Base-by-base conservation (phyloP, 2,113 vertebrate species). In the Tympanuchus pallidicinctus region DNA sequence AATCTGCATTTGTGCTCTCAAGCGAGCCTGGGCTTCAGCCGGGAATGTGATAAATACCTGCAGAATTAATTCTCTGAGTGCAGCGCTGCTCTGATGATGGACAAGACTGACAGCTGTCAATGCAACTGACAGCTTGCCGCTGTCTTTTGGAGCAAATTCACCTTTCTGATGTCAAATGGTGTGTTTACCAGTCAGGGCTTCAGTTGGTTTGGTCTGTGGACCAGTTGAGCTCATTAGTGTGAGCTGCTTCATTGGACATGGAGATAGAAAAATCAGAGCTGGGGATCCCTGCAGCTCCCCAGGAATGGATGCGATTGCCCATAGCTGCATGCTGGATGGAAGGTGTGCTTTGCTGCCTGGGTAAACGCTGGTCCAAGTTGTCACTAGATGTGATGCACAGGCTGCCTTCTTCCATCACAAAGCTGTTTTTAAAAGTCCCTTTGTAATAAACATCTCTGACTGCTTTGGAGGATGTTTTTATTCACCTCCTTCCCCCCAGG, bases 91-190 rank as follows among this genome's bases (percentile, higher is more conserved):
- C 80, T 3, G 8, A 21, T 30, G 86, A 85, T 8, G 88, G 63
- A 27, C 8, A 8, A 42, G 96, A 96, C 63, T 93, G 97, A 67
- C 92, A 96, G 88, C 77, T 97, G 93, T 82, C 96, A 93, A 40
- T 6, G n/a, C 27, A 67, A 70, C 38, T 87, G 76, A 57, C 61
- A 92, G 67, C 90, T 70, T 59, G 48, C n/a, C 5, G 12, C 74
- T 93, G 42, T 83, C 48, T 43, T 40, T 19, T 64, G 38, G 61
- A 28, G 61, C 25, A 40, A 28, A 64, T 19, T 64, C 38, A 19
- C 25, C 61, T 64, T 40, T 40, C 10, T 64, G 61, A 25, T 38
- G 38, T 40, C 5, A 8, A 14, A 28, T 11, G 11, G 25, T 25
- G 10, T 40, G 18, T 40, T 64, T 64, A 17, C 61, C 27, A 11